Evolutionary conservation across 2,888 invertebrate genomes (phyloP), one percentile per base, ranked within the genome.

Genomic region (Aporophyla nigra): DNA sequence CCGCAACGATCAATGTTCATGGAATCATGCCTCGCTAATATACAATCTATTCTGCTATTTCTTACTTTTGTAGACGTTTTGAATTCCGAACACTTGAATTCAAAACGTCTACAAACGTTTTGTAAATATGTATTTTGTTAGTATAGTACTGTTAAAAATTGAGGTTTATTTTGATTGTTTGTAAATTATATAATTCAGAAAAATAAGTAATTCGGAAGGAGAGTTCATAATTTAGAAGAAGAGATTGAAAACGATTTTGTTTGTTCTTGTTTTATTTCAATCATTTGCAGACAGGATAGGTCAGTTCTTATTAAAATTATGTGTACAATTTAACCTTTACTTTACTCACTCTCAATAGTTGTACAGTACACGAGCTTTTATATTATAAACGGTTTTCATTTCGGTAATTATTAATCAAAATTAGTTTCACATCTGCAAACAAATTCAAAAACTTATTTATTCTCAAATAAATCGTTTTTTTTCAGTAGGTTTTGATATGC

Each of bases 1-100:
- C 89, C 88, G 88, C 90, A 90, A 88, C 82, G 71, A 85, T 81
- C 80, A 85, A 83, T 86, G 85, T 85, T 90, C 82, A 86, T 86
- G 83, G 79, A 67, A 84, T 80, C 81, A 79, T 87, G 85, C 79
- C 74, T 85, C 79, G 82, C 85, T 86, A 79, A 83, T 82, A 84
- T 83, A 87, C 84, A 86, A 88, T 88, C 86, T 86, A 80, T 85
- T 82, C 78, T 83, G 76, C 73, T 89, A 89, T 86, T 88, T 83
- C 79, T 82, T 85, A 82, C 78, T 78, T 79, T 84, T 85, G 76
- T 81, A 82, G 84, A 82, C 70, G 49, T 82, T 80, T 71, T 77
- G 54, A 73, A 71, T n/a, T n/a, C n/a, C n/a, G n/a, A n/a, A n/a
- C n/a, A n/a, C n/a, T n/a, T n/a, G n/a, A n/a, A n/a, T n/a, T n/a